Conservation (phyloP, 92 coral and sea anemone genomes). For the Blastomussa wellsi region DNA sequence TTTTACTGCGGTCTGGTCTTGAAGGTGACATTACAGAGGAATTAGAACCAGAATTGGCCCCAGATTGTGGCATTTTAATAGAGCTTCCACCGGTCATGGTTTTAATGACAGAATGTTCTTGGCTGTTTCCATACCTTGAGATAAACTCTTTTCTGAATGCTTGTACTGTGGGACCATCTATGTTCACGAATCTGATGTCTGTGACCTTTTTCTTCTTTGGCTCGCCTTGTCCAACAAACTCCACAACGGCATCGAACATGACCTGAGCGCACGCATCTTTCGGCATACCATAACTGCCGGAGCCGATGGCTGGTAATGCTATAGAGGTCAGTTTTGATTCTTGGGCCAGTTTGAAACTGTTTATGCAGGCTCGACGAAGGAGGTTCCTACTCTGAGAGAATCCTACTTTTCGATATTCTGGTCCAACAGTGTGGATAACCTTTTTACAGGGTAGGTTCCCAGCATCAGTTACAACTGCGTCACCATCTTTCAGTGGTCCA, state of each 20-base stretch:
- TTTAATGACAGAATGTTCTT: neutral
- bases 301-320: too few relatives aligned
- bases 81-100: too few relatives aligned
- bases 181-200: too few relatives aligned
- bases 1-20: neutral
- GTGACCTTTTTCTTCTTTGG: too few relatives aligned
- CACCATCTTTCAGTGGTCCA: slow-evolving; percentile 51
- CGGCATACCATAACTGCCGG: too few relatives aligned
- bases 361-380: too few relatives aligned
- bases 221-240: too few relatives aligned
- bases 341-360: too few relatives aligned
- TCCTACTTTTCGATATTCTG: slow-evolving; percentile 44
- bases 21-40: neutral
- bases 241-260: too few relatives aligned
- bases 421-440: slow-evolving; percentile 80
- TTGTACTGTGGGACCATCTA: slow-evolving; percentile 41
- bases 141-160: slow-evolving; percentile 54
- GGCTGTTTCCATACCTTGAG: slow-evolving; percentile 36
- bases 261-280: too few relatives aligned
- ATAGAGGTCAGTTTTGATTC: too few relatives aligned
- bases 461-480: slow-evolving; percentile 49
- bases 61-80: neutral
- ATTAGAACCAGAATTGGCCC: neutral
- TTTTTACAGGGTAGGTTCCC: slow-evolving; percentile 70
- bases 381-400: too few relatives aligned